phyloP scores from a whole-genome alignment of 2,797 vertebrate genomes.

The Pelochelys cantorii region DNA sequence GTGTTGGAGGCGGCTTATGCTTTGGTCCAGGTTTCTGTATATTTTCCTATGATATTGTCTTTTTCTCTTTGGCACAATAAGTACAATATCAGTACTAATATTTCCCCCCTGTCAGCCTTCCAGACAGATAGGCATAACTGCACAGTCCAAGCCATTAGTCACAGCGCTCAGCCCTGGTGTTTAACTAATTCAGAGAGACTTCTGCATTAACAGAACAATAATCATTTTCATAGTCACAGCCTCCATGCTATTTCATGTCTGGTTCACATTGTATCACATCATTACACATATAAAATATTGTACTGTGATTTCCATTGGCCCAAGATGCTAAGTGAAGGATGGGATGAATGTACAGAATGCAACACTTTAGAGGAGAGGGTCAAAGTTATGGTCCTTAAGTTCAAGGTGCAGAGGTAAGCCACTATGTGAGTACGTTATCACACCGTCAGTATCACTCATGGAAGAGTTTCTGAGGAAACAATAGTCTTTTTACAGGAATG shows the following conservation, averaged over 20 bases:
- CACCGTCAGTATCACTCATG: not conserved
- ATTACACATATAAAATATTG: not conserved
- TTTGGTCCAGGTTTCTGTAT: not conserved
- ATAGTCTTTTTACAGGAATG: not conserved
- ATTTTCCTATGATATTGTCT: not conserved
- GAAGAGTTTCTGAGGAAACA: not conserved
- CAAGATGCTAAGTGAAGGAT: not conserved
- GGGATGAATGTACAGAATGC: not conserved
- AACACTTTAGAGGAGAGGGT: not conserved
- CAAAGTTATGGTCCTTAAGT: not conserved
- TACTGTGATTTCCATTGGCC: not conserved
- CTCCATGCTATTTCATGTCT: not conserved
- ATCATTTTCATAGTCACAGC: not conserved
- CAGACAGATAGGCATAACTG: not conserved
- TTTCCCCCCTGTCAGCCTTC: no score
- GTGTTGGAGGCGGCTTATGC: not conserved
- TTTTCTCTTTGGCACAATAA: not conserved
- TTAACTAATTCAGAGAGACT: slow-evolving; percentile 3
- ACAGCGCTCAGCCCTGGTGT: not conserved
- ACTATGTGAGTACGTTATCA: rapidly evolving
- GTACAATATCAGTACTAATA: not conserved
- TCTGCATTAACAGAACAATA: not conserved
- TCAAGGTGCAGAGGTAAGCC: not conserved
- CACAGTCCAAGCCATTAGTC: not conserved
- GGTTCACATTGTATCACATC: not conserved